phyloP scores from a whole-genome alignment of 2,113 vertebrate species.

The Myrmophylax atrothorax region DNA sequence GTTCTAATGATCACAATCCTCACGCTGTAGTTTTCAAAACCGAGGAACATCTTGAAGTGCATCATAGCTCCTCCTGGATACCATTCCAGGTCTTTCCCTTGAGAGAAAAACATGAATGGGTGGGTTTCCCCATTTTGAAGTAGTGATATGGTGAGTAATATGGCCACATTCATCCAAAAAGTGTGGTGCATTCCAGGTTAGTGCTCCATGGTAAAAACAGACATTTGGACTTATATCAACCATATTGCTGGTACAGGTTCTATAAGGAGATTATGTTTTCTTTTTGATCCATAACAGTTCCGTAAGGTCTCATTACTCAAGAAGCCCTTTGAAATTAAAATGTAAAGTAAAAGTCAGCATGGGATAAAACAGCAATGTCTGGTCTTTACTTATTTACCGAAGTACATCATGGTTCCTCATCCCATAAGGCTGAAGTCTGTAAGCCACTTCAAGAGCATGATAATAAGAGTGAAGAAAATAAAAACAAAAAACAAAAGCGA shows the following conservation, averaged over 20 bases:
- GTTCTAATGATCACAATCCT: neutral
- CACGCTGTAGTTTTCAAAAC: neutral
- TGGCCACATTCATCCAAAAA: neutral
- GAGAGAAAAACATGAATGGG: neutral
- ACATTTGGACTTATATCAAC: neutral
- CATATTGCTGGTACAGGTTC: neutral
- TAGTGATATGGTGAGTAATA: neutral
- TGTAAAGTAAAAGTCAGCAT: neutral
- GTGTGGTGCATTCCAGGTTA: neutral
- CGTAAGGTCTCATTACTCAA: neutral
- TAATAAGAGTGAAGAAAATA: accelerated
- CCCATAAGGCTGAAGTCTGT: accelerated
- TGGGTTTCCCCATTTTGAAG: neutral
- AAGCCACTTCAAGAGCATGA: neutral
- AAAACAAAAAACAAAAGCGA: neutral
- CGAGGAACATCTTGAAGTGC: neutral
- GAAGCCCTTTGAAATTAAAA: neutral
- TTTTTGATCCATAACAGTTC: neutral
- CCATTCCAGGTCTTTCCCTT: neutral
- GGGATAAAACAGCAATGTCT: neutral
- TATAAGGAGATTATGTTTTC: neutral
- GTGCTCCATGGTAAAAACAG: neutral
- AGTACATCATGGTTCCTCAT: neutral
- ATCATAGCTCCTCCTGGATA: neutral
- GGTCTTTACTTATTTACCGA: neutral